Base-by-base conservation (phyloP, 2,888 invertebrate species). In the Opisthograptis luteolata region DNA sequence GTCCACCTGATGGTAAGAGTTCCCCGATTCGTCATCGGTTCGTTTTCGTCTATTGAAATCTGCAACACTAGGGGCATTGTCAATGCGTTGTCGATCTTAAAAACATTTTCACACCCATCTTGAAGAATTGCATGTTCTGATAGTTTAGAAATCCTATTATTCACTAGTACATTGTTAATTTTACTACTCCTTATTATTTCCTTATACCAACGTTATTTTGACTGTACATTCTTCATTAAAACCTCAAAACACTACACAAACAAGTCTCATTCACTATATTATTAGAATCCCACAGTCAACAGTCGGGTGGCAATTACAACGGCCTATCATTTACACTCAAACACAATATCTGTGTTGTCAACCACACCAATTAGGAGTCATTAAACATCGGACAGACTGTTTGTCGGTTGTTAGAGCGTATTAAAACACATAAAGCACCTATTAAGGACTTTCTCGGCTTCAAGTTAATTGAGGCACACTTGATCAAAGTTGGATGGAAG, bases 341-440 rank as follows among this genome's bases (percentile, higher is more conserved):
- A 64, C 50, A 61, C 52, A 56, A 54, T 62, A 55, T 57, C 58
- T 58, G 60, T 62, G 60, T 58, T 72, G 76, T 76, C 73, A 71
- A 69, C 69, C 63, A 50, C 49, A 57, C 73, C 83, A 86, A 87
- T 87, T 87, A 84, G 79, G 76, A 70, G 72, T 80, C 73, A 87
- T 87, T 87, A 81, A 77, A 76, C 69, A 65, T 69, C 66, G 73
- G 72, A 68, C 70, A 67, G 69, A 69, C 72, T 79, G 79, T 75
- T 79, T 72, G 72, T 69, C 76, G 63, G 70, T 72, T 73, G 71
- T 74, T 76, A 69, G 63, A 63, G 64, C 66, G 73, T 75, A 72
- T 73, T 79, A 77, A 71, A 72, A 73, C 76, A 73, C 71, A 79
- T 79, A 76, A 80, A 74, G 70, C 73, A 73, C 71, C 75, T 76